Evolutionary conservation across 2,797 vertebrate species (phyloP).

Genomic region (Luscinia megarhynchos): DNA sequence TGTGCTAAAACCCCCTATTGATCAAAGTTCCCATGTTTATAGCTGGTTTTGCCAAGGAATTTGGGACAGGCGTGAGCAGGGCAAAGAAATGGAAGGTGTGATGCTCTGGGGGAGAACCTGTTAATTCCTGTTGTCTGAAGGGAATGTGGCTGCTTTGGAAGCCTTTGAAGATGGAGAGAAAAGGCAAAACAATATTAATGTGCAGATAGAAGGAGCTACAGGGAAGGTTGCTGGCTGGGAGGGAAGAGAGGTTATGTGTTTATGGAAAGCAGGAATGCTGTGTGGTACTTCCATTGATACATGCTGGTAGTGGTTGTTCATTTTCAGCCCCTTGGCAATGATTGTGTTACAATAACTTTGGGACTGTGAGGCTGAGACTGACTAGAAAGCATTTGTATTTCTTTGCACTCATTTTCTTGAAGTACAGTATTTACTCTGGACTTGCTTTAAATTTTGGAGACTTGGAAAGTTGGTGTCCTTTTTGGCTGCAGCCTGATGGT

Average conservation of each 20-base stretch:
- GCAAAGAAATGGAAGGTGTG: neutral
- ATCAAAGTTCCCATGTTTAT: neutral
- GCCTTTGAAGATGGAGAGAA: neutral
- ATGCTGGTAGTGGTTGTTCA: neutral
- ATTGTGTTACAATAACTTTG: neutral
- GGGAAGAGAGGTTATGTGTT: neutral
- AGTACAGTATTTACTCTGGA: neutral
- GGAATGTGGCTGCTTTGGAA: neutral
- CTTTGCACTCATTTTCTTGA: neutral
- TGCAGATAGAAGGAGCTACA: neutral
- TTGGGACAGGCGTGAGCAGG: neutral
- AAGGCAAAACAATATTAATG: neutral
- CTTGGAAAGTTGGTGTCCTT: neutral
- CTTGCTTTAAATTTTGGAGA: neutral
- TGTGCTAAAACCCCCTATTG: neutral
- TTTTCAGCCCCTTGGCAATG: neutral
- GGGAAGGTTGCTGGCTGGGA: neutral
- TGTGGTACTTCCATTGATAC: neutral
- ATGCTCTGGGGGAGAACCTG: neutral
- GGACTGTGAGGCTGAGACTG: neutral
- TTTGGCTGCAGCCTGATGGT: neutral
- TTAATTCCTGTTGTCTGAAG: neutral
- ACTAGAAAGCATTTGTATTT: neutral
- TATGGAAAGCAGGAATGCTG: accelerated
- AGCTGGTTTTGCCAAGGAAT: slow-evolving; percentile 18